Evolutionary conservation across 2,113 vertebrate species (phyloP), one percentile per base, ranked within the genome.

Genomic region (Colistium nudipinnis): DNA sequence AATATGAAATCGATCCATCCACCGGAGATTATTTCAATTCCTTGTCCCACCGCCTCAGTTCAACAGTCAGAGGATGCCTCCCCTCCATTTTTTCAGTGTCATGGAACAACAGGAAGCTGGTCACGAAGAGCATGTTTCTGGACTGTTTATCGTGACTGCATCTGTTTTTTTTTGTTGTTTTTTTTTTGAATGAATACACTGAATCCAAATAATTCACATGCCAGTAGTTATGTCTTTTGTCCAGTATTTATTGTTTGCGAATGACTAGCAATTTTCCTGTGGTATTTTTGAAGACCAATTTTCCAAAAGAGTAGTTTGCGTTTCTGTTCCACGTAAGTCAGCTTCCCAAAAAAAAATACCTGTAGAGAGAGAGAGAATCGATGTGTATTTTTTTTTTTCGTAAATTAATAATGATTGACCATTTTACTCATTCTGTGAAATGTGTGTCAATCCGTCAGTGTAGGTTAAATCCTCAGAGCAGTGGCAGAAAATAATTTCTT

Each of bases 1-100:
- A 88, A 90, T 83, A 81, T 82, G 28, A 83, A 77, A 55, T 81
- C 70, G 74, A 74, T 88, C 74, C 86, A 75, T 86, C 73, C 83
- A 74, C 55, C 20, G 56, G 73, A 31, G 24, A 62, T 68, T 76
- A 35, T 71, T 78, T 71, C 25, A 70, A 25, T 1, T 70, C 2
- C 52, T 62, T 70, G 70, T 38, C 38, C 65, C 3, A 13, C 33
- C 59, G 57, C 47, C 7, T 59, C 48, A 24, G 2, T 33, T 47
- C 19, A n/a, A 6, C 19, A 25, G 7, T 24, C n/a, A 33, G n/a
- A 47, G 30, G 48, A 20, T 20, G 4, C 27, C 22, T 25, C 2
- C 47, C 38, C 33, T 30, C 24, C 9, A 10, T 17, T 38, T 48
- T 45, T 16, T 4, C 16, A 4, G 10, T 9, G 6, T 33, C 25